Conservation (phyloP, 2,797 vertebrate genomes). For the Sebastolobus alascanus region DNA sequence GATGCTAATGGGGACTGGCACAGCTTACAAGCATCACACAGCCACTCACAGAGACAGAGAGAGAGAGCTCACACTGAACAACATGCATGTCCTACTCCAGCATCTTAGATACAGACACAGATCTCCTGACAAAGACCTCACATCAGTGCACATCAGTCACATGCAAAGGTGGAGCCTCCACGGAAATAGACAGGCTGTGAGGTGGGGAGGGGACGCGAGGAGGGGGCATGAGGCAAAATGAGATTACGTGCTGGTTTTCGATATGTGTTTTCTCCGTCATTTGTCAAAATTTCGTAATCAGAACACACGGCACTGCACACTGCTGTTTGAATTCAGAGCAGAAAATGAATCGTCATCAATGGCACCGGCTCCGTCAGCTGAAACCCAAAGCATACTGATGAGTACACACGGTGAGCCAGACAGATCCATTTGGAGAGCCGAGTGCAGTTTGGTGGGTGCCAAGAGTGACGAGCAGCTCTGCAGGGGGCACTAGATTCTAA, state of each 20-base stretch:
- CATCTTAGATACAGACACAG: slow-evolving; percentile 38
- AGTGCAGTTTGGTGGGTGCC: slow-evolving; percentile 58
- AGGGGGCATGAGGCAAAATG: slow-evolving; percentile 28
- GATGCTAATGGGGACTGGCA: slow-evolving; percentile 83
- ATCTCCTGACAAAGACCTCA: slow-evolving; percentile 58
- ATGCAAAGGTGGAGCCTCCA: slow-evolving; percentile 34
- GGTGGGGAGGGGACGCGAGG: slow-evolving; percentile 13
- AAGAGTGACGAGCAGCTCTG: slow-evolving; percentile 61
- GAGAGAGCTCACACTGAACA: slow-evolving; percentile 49
- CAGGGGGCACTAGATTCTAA: slow-evolving; percentile 69
- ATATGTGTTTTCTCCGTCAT: slow-evolving; percentile 31
- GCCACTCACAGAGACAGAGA: slow-evolving; percentile 51
- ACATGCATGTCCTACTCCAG: slow-evolving; percentile 65
- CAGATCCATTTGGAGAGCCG: slow-evolving; percentile 55
- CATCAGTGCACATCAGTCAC: slow-evolving; percentile 55
- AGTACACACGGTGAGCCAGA: slow-evolving; percentile 69
- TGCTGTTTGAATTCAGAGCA: slow-evolving; percentile 33
- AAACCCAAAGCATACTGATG: slow-evolving; percentile 68
- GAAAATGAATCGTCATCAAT: slow-evolving; percentile 65
- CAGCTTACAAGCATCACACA: slow-evolving; percentile 76
- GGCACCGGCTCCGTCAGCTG: slow-evolving; percentile 60
- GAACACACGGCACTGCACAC: slow-evolving; percentile 8
- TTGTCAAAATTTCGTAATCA: slow-evolving; percentile 24
- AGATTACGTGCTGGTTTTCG: slow-evolving; percentile 33
- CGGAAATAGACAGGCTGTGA: slow-evolving; percentile 34